A percentile compares a stretch with the other conserved stretches of the same genome.
Evolutionary conservation across 92 coral and sea anemone species (phyloP).

Genomic region (Plumapathes pennacea): DNA sequence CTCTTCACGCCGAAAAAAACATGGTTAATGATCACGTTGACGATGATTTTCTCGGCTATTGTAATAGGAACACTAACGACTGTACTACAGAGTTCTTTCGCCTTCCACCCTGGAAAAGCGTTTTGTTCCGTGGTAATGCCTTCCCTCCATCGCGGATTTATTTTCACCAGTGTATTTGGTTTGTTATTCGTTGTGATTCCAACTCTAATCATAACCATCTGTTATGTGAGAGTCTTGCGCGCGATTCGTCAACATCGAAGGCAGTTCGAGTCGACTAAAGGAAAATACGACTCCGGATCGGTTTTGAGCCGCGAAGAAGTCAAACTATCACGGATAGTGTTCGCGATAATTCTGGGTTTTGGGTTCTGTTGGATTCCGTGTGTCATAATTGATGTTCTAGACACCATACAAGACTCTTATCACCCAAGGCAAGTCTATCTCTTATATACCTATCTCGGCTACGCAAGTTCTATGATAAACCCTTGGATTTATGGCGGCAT

Average conservation of each 20-base stretch:
- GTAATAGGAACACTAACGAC: constrained; percentile 54
- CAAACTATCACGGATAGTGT: constrained; percentile 66
- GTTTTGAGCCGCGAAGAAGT: constrained; percentile 69
- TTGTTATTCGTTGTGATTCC: constrained; percentile 66
- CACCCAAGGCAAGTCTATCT: constrained; percentile 70
- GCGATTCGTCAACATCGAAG: constrained; percentile 59
- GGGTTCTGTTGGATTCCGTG: constrained; percentile 81
- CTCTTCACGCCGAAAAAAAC: constrained; percentile 62
- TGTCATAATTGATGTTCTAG: constrained; percentile 62
- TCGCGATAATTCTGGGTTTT: constrained; percentile 74
- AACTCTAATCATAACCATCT: constrained; percentile 46
- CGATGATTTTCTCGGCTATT: constrained; percentile 42
- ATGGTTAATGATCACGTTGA: constrained; percentile 41
- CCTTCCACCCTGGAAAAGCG: constrained; percentile 81
- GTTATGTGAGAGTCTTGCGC: constrained; percentile 59
- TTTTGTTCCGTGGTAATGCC: constrained; percentile 63
- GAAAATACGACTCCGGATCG: constrained; percentile 62
- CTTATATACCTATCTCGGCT: constrained; percentile 68
- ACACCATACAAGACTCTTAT: constrained; percentile 37
- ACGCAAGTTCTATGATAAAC: constrained; percentile 64
- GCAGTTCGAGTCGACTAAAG: constrained; percentile 62
- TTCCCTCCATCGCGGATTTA: constrained; percentile 22
- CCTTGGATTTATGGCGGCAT: constrained; percentile 78
- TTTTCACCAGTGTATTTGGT: constrained; percentile 53
- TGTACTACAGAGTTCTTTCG: constrained; percentile 35